Evolutionary conservation across 2,113 vertebrate genomes (phyloP), one percentile per base, ranked within the genome.

Genomic region (Sisor rabdophorus): DNA sequence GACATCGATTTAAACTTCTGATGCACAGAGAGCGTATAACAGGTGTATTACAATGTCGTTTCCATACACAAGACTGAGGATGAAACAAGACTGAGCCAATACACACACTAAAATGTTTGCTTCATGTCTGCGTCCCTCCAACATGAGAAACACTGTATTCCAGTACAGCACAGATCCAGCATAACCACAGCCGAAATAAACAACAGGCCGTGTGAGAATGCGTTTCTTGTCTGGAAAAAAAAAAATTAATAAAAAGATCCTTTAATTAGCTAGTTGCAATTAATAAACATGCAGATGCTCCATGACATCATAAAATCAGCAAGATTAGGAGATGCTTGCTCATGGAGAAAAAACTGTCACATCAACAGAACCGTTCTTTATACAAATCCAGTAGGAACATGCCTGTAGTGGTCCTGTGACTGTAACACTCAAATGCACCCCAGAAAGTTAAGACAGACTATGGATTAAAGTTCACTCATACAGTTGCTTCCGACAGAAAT

Each of bases 1-100:
- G 32, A 58, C 70, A 72, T 44, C 44, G 70, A 58, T 55, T 32
- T 22, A 54, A 68, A 40, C 50, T 44, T 36, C n/a, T 40, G 32
- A 48, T 30, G 47, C 47, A 58, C 70, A 44, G 54, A 50, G 53
- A 58, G 32, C 54, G 11, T 40, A 72, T 72, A 72, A 72, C 11
- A 55, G 28, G 69, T 72, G 20, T 19, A 58, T 72, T 69, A 69
- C 50, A 69, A 69, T 22, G 65, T 52, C 26, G 10, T 68, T 28
- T 58, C 55, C 54, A 73, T 50, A 72, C 71, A 9, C 30, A n/a
- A n/a, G n/a, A 61, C 44, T 61, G 40, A 9, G 47, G 30, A 52
- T 28, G 15, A 50, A 28, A 68, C 22, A 50, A 28, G 65, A 52
- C 48, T 11, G 52, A 52, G 22, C 47, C 1, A 20, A 69, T 8